These are phyloP conservation scores for Sternotherus odoratus DNA, from an alignment of 2,797 vertebrate species.

Conservation along the genomic window DNA sequence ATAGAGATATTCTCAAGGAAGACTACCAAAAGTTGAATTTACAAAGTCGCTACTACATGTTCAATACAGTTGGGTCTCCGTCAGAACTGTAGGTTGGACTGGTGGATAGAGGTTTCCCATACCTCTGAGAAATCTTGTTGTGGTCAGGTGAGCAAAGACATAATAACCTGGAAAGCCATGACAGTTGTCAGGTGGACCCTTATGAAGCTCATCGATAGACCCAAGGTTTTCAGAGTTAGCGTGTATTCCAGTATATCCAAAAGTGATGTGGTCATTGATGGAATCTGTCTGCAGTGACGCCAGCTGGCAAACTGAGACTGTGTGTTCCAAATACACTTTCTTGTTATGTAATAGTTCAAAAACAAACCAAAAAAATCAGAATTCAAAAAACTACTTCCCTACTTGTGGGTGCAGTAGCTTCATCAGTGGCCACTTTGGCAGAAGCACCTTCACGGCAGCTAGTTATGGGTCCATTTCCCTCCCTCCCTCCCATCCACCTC, in stretches of 20 bases:
- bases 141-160: too few relatives aligned
- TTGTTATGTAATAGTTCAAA: too few relatives aligned
- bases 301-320: too few relatives aligned
- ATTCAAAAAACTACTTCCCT: background rate
- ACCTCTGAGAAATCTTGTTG: background rate
- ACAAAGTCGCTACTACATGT: background rate
- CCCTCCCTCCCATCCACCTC: background rate
- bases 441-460: conserved; percentile 47
- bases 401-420: background rate
- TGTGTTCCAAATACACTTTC: too few relatives aligned
- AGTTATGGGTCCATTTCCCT: background rate
- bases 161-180: too few relatives aligned
- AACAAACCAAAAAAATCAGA: background rate
- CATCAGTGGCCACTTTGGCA: conserved; percentile 36
- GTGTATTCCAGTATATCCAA: too few relatives aligned
- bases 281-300: too few relatives aligned
- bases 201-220: too few relatives aligned
- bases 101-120: too few relatives aligned
- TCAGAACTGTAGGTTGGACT: background rate
- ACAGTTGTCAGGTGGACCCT: too few relatives aligned
- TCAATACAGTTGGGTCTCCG: background rate
- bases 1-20: background rate
- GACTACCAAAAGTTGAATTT: background rate
- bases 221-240: too few relatives aligned
- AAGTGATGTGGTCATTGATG: too few relatives aligned